phyloP scores from a whole-genome alignment of 2,113 vertebrate genomes.

The Gymnocephalus cernua region DNA sequence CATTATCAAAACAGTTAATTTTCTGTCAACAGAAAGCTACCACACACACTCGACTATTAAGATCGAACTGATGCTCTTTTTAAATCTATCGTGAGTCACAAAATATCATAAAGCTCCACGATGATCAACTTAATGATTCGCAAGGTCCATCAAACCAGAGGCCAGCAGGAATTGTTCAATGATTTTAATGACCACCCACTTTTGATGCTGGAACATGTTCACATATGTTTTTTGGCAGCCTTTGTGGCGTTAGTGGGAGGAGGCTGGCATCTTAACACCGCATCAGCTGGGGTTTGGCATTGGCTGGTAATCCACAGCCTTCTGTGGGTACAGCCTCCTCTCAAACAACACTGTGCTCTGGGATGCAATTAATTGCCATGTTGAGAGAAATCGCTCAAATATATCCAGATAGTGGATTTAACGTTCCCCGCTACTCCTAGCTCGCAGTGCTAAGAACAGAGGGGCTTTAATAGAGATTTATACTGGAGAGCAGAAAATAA shows the following conservation, averaged over 20 bases:
- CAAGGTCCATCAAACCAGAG: constrained; percentile 10
- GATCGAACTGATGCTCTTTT: neutral
- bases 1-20: neutral
- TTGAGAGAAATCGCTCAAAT: constrained; percentile 82
- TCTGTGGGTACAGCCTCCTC: constrained; percentile 76
- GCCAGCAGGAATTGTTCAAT: constrained; percentile 17
- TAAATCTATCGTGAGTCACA: neutral
- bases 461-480: constrained; percentile 90
- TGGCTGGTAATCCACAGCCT: constrained; percentile 76
- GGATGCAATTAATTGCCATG: constrained; percentile 86
- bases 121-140: constrained; percentile 17
- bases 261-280: constrained; percentile 64
- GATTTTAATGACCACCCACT: constrained; percentile 52
- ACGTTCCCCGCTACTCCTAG: constrained; percentile 77
- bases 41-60: neutral
- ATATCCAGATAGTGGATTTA: constrained; percentile 85
- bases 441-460: constrained; percentile 81
- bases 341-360: constrained; percentile 81
- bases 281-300: constrained; percentile 71
- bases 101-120: constrained; percentile 1
- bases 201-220: constrained; percentile 37
- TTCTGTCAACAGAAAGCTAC: neutral
- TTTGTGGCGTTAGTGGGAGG: constrained; percentile 52
- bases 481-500: constrained; percentile 83
- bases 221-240: constrained; percentile 57